Percentiles rank a stretch among this genome's conserved stretches.
phyloP scores from a whole-genome alignment of 1,140 invertebrate species.

The Cherax quadricarinatus region DNA sequence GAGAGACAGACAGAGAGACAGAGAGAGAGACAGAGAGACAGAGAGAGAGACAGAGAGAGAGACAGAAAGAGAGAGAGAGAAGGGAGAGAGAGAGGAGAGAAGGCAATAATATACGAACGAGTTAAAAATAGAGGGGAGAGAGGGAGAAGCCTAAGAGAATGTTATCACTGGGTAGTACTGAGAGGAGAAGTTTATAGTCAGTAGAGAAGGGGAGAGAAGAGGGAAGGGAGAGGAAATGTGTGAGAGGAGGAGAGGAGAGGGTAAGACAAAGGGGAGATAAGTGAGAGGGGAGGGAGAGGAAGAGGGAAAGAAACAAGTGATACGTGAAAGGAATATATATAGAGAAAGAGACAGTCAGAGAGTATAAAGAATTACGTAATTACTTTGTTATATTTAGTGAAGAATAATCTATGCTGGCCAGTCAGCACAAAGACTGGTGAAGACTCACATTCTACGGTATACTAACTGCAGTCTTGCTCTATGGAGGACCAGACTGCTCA shows the following conservation, averaged over 20 bases:
- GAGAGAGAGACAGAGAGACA: background rate
- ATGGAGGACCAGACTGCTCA: too few species aligned
- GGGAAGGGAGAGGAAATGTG: background rate
- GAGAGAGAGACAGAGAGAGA: background rate
- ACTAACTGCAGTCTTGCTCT: too few species aligned
- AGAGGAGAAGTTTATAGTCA: too few species aligned
- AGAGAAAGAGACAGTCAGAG: too few species aligned
- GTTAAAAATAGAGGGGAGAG: background rate
- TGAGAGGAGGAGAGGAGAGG: background rate
- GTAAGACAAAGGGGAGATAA: background rate
- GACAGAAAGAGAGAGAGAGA: background rate
- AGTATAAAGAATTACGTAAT: too few species aligned
- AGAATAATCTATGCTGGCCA: too few species aligned
- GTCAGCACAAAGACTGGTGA: too few species aligned
- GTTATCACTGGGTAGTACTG: too few species aligned
- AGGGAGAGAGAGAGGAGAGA: background rate
- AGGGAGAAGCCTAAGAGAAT: too few species aligned
- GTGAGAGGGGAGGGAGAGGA: background rate
- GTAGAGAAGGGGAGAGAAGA: background rate
- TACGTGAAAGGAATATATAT: too few species aligned
- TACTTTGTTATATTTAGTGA: too few species aligned
- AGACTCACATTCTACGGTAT: too few species aligned
- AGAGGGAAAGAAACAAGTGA: background rate
- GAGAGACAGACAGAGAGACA: slow-evolving; percentile 3
- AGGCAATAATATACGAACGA: background rate